Evolutionary conservation across 2,888 invertebrate genomes (phyloP).

Genomic region (Caenorhabditis afra): DNA sequence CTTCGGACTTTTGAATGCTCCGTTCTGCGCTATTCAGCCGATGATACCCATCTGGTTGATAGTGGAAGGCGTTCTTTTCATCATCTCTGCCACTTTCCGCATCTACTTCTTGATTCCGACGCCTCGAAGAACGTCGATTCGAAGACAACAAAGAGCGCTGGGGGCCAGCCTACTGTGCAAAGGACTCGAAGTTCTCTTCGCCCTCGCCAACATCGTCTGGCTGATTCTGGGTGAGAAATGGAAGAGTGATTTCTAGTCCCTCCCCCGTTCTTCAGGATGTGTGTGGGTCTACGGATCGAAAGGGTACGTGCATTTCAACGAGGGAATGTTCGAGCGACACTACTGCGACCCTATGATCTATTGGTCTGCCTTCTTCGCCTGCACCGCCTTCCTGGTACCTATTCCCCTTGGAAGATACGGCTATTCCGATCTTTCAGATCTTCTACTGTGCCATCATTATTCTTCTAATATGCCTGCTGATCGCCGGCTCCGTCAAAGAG

Average conservation of each 20-base stretch:
- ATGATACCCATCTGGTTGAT: slow-evolving; percentile 78
- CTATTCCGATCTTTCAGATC: slow-evolving; percentile 46
- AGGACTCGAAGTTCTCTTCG: slow-evolving; percentile 71
- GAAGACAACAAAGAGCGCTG: slow-evolving; percentile 42
- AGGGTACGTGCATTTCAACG: slow-evolving; percentile 71
- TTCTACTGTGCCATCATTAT: slow-evolving; percentile 68
- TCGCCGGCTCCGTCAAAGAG: slow-evolving; percentile 67
- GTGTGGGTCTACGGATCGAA: slow-evolving; percentile 78
- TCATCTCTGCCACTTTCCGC: slow-evolving; percentile 71
- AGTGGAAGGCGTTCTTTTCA: slow-evolving; percentile 72
- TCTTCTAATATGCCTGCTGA: slow-evolving; percentile 66
- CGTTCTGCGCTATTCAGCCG: slow-evolving; percentile 76
- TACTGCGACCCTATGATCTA: slow-evolving; percentile 72
- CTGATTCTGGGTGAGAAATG: slow-evolving; percentile 71
- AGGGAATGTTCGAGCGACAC: slow-evolving; percentile 70
- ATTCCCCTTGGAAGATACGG: neutral
- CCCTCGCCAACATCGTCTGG: slow-evolving; percentile 74
- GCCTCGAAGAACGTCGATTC: slow-evolving; percentile 24
- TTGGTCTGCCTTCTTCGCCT: slow-evolving; percentile 67
- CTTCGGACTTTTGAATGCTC: slow-evolving; percentile 69
- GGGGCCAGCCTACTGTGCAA: slow-evolving; percentile 63
- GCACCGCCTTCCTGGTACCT: slow-evolving; percentile 61
- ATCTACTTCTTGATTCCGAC: slow-evolving; percentile 70
- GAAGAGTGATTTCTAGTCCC: neutral
- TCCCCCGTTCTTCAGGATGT: slow-evolving; percentile 66